Evolutionary conservation across 2,888 invertebrate species (phyloP), one percentile per base, ranked within the genome.

Genomic region (Trilocha varians): DNA sequence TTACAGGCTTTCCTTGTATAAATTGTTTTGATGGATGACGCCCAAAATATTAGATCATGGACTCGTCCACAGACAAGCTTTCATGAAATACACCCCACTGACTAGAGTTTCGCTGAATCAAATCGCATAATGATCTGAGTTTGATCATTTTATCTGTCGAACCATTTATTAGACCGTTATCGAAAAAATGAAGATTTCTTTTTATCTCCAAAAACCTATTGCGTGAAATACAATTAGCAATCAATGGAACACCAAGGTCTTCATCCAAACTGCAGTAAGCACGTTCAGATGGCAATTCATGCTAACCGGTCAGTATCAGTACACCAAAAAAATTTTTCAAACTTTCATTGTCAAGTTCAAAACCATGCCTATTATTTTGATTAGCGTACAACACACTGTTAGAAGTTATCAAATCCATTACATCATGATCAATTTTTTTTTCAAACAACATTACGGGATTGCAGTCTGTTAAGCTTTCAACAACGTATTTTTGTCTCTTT

Each of bases 241-340:
- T 54, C 38, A 62, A 43, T 36, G 39, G 36, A 36, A 43, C 43
- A 45, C 47, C 46, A 39, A 59, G 44, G 54, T 65, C 60, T 47
- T 57, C 56, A 48, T 57, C 59, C 38, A 57, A 45, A 45, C 50
- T 52, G 63, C 62, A 65, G 48, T 64, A 65, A 39, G 47, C 44
- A 41, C 57, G 46, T 47, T 65, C 58, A 36, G 52, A 42, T 37
- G 56, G 62, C 45, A 62, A 44, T 47, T 50, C 49, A 47, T 62
- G 60, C 47, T 62, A 65, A 32, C 61, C 61, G 39, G 53, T 51
- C 36, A 65, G 47, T 38, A 62, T 42, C 42, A 55, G 49, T 46
- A 52, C 38, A 45, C 42, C 45, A 42, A 45, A 45, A 42, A 40
- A 32, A 14, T 38, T 45, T 45, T 45, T 42, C 42, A 45, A 42